Evolutionary conservation across 2,888 invertebrate species (phyloP).

Genomic region (Pycnomerus fuliginosus): DNA sequence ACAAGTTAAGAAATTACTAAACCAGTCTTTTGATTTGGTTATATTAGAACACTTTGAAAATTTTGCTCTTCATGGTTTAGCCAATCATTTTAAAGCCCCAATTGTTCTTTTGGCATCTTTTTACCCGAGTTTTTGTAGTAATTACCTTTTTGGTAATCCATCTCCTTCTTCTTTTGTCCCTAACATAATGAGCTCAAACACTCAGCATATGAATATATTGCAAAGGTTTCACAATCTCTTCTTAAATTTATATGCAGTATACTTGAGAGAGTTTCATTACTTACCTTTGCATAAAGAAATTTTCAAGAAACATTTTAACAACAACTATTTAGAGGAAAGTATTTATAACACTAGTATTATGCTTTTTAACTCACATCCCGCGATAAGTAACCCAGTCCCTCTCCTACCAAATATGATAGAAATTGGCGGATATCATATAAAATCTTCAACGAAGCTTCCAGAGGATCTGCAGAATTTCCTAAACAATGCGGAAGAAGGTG

Average conservation of each 20-base stretch:
- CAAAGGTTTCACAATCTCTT: constrained; percentile 37
- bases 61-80: constrained; percentile 52
- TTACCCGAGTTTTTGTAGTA: constrained; percentile 50
- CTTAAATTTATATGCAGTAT: no score
- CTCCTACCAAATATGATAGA: no score
- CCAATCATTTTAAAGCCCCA: constrained; percentile 46
- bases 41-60: constrained; percentile 54
- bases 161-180: constrained; percentile 47
- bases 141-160: constrained; percentile 53
- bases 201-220: constrained; percentile 54
- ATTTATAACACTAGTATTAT: constrained; percentile 37
- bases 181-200: constrained; percentile 50
- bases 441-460: constrained; percentile 37
- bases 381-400: constrained; percentile 54
- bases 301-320: constrained; percentile 4
- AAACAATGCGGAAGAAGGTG: constrained; percentile 50
- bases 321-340: constrained; percentile 14
- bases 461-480: constrained; percentile 37
- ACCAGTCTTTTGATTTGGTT: constrained; percentile 43
- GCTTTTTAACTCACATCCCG: constrained; percentile 52
- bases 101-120: constrained; percentile 49
- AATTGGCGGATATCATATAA: constrained; percentile 56
- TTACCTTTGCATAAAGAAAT: constrained; percentile 29
- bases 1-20: no score
- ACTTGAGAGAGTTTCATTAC: no score